Evolutionary conservation across 2,113 vertebrate species (phyloP).

Genomic region (Hippocampus guttulatus): DNA sequence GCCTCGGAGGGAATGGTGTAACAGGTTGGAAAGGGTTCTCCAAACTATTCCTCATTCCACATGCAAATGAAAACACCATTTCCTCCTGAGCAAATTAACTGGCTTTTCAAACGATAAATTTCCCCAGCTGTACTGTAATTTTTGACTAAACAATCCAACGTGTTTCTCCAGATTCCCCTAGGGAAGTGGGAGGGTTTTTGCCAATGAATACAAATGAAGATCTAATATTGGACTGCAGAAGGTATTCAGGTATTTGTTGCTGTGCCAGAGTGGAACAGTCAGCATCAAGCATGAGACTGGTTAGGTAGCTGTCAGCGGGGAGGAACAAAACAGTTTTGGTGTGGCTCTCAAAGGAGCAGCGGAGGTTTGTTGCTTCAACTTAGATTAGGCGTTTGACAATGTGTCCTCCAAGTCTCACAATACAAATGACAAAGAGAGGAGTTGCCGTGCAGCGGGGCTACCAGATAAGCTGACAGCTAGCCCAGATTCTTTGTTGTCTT

Average conservation of each 20-base stretch:
- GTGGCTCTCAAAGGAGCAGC: no score
- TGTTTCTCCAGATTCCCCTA: constrained; percentile 50
- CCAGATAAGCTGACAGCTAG: not conserved
- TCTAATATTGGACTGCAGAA: constrained; percentile 48
- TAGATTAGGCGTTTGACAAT: no score
- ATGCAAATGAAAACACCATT: constrained; percentile 72
- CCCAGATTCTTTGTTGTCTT: not conserved
- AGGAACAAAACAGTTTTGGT: no score
- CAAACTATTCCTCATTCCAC: constrained; percentile 65
- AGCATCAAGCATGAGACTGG: constrained; percentile 13
- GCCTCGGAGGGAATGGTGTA: constrained; percentile 51
- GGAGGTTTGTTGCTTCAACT: no score
- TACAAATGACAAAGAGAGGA: not conserved
- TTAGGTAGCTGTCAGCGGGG: constrained; percentile 14
- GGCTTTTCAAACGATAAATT: constrained; percentile 75
- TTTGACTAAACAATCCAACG: constrained; percentile 70
- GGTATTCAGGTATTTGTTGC: constrained; percentile 45
- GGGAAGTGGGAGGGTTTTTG: constrained; percentile 47
- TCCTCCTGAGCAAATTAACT: constrained; percentile 74
- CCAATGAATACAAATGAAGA: constrained; percentile 70
- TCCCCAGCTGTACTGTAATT: constrained; percentile 73
- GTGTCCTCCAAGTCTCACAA: not conserved
- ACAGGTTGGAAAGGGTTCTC: constrained; percentile 65
- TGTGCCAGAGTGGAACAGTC: constrained; percentile 22
- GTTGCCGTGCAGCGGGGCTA: not conserved